phyloP scores from a whole-genome alignment of 1,140 invertebrate genomes.

The Musca vetustissima region DNA sequence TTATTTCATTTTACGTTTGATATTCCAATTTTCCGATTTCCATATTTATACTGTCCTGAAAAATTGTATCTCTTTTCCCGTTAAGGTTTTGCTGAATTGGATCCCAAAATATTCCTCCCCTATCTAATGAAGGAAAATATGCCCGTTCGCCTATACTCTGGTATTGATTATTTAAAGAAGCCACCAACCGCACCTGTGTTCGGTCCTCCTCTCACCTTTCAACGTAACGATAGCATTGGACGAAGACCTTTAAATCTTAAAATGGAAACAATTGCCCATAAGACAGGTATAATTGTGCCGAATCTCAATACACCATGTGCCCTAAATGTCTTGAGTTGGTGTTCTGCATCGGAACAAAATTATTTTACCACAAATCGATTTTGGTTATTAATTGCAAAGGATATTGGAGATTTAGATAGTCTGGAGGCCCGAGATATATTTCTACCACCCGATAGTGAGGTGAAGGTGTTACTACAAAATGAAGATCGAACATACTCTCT shows the following conservation, averaged over 20 bases:
- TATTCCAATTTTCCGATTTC: too few species aligned
- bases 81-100: too few species aligned
- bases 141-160: not conserved
- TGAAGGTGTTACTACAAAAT: conserved; percentile 34
- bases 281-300: conserved; percentile 43
- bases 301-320: conserved; percentile 40
- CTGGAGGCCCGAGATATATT: conserved; percentile 45
- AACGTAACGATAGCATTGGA: conserved; percentile 29
- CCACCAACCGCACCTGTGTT: conserved; percentile 5
- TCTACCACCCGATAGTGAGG: conserved; percentile 45
- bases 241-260: conserved; percentile 38
- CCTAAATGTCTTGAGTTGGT: conserved; percentile 44
- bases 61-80: too few species aligned
- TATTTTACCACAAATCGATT: conserved; percentile 51
- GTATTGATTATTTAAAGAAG: conserved; percentile 1
- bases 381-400: conserved; percentile 41
- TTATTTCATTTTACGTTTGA: too few species aligned
- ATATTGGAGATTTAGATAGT: conserved; percentile 31
- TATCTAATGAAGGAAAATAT: not conserved
- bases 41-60: too few species aligned
- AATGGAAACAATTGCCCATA: conserved; percentile 34
- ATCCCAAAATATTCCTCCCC: too few species aligned
- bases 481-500: conserved; percentile 25
- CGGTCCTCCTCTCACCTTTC: conserved; percentile 43
- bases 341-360: conserved; percentile 44